Evolutionary conservation across 2,888 invertebrate species (phyloP).

Genomic region (Meteorus colon): DNA sequence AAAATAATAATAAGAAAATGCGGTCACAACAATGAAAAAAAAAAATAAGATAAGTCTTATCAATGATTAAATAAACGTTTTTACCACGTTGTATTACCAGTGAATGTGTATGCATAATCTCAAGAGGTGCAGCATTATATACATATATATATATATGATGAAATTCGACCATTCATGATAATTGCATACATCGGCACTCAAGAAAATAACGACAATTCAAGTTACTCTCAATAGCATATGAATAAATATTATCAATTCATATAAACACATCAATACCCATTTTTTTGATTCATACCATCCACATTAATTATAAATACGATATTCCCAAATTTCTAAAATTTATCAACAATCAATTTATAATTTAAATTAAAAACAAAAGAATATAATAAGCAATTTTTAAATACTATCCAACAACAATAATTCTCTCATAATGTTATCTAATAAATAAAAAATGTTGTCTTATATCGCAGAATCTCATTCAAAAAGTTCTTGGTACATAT

Average conservation of each 20-base stretch:
- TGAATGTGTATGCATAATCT: background rate
- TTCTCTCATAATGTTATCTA: background rate
- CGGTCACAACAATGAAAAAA: background rate
- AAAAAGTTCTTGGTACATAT: background rate
- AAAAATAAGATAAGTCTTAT: slow-evolving; percentile 20
- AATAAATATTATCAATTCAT: background rate
- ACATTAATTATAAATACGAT: background rate
- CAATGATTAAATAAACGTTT: slow-evolving; percentile 4
- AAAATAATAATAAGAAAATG: slow-evolving; percentile 11
- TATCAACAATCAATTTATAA: background rate
- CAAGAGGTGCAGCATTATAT: background rate
- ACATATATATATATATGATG: background rate
- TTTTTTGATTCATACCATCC: background rate
- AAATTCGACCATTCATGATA: background rate
- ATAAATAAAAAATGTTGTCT: background rate
- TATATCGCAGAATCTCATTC: background rate
- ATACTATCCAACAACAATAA: background rate
- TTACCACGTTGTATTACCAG: background rate
- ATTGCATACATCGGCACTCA: background rate
- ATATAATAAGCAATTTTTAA: background rate
- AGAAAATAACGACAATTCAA: background rate
- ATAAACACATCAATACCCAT: background rate
- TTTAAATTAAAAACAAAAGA: background rate
- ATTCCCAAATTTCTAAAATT: background rate
- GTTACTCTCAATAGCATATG: background rate